Conservation (phyloP, 2,113 vertebrate genomes). For the Pelvicachromis taeniatus region DNA sequence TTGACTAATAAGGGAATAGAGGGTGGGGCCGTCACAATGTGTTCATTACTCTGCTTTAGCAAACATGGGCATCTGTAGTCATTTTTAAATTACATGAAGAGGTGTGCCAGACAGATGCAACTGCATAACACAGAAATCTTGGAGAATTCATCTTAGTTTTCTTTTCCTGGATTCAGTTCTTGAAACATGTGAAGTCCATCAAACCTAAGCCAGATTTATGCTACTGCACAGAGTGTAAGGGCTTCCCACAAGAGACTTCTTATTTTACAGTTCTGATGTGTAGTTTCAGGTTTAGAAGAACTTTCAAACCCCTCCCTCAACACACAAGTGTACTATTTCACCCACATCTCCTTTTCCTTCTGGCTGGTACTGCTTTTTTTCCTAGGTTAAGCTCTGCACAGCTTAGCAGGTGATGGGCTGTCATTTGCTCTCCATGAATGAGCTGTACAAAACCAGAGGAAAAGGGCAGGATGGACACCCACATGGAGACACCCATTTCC, state of each 20-base stretch:
- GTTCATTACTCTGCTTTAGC: background rate
- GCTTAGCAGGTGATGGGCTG: constrained; percentile 1
- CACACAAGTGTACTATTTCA: background rate
- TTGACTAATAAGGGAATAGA: constrained; percentile 71
- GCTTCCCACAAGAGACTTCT: background rate
- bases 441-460: background rate
- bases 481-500: background rate
- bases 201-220: background rate
- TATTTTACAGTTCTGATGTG: background rate
- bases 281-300: background rate
- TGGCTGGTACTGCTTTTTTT: background rate
- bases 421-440: constrained; percentile 9
- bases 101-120: background rate
- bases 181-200: background rate
- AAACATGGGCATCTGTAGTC: background rate
- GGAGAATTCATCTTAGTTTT: background rate
- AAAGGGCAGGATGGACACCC: constrained; percentile 22
- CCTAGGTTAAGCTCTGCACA: background rate
- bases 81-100: background rate
- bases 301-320: background rate
- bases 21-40: background rate
- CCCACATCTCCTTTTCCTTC: background rate
- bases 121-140: background rate
- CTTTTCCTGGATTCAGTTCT: background rate
- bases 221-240: background rate